Conservation (phyloP, 2,888 invertebrate genomes). For the Epiblema foenella region DNA sequence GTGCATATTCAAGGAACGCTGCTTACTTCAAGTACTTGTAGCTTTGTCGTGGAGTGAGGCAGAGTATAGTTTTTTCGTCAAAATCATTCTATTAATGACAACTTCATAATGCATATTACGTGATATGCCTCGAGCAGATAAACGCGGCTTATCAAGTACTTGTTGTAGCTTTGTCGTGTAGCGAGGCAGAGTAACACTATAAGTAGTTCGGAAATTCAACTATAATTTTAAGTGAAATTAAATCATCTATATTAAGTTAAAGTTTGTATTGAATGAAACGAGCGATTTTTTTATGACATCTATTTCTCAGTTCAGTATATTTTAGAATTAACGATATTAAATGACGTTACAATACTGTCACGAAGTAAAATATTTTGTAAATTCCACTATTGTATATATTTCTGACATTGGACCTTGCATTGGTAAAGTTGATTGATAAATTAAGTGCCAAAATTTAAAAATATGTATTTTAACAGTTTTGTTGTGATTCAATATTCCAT, state of each 20-base stretch:
- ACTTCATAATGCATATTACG: too few species aligned
- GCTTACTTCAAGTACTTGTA: constrained; percentile 62
- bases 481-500: constrained; percentile 32
- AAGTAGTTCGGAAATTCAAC: background rate
- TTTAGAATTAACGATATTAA: background rate
- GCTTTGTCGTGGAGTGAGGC: constrained; percentile 14
- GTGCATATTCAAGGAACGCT: too few species aligned
- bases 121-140: too few species aligned
- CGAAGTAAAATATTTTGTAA: background rate
- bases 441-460: constrained; percentile 29
- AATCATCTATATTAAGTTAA: constrained; percentile 4
- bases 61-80: background rate
- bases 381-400: background rate
- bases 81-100: too few species aligned
- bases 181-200: too few species aligned
- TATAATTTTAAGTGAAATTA: constrained; percentile 3
- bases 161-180: too few species aligned
- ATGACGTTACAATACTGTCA: background rate
- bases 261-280: background rate
- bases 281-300: background rate
- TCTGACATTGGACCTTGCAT: background rate
- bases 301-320: background rate
- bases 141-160: too few species aligned
- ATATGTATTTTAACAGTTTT: background rate
- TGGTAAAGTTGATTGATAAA: background rate